These are phyloP conservation scores for Dynastes hyllus DNA, from an alignment of 2,888 invertebrate species.

Conservation along the genomic window DNA sequence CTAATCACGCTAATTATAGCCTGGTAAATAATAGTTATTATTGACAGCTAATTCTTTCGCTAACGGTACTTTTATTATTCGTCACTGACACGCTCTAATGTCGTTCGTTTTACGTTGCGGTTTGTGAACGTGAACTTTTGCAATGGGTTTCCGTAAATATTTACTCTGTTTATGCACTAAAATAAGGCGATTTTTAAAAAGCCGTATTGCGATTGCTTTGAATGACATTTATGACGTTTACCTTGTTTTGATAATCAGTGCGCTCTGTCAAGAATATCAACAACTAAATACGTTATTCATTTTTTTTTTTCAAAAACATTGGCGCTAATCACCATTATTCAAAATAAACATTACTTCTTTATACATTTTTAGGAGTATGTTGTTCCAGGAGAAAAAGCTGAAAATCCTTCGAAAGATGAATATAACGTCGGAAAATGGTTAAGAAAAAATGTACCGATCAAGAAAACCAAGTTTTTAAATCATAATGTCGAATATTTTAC, in stretches of 20 bases:
- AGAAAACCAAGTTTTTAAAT: slow-evolving; percentile 96
- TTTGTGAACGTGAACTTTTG: neutral
- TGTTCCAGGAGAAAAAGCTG: slow-evolving; percentile 71
- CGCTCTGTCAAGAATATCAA: slow-evolving; percentile 42
- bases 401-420: slow-evolving; percentile 91
- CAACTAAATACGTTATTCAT: neutral
- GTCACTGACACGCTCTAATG: slow-evolving; percentile 48
- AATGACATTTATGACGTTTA: slow-evolving; percentile 52
- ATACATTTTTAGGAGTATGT: slow-evolving; percentile 69
- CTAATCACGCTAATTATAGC: slow-evolving; percentile 1
- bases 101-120: neutral
- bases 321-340: slow-evolving; percentile 17
- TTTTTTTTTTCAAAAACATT: neutral
- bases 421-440: slow-evolving; percentile 96
- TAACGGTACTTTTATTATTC: slow-evolving; percentile 46
- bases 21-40: slow-evolving; percentile 11
- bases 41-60: slow-evolving; percentile 34
- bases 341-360: neutral
- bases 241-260: slow-evolving; percentile 55
- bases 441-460: slow-evolving; percentile 92
- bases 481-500: slow-evolving; percentile 98
- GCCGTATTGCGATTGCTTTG: slow-evolving; percentile 34
- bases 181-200: slow-evolving; percentile 30
- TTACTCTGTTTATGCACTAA: slow-evolving; percentile 31
- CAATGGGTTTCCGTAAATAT: slow-evolving; percentile 31